Base-by-base conservation (phyloP, 2,888 invertebrate genomes). In the Fissipunctia ypsillon region DNA sequence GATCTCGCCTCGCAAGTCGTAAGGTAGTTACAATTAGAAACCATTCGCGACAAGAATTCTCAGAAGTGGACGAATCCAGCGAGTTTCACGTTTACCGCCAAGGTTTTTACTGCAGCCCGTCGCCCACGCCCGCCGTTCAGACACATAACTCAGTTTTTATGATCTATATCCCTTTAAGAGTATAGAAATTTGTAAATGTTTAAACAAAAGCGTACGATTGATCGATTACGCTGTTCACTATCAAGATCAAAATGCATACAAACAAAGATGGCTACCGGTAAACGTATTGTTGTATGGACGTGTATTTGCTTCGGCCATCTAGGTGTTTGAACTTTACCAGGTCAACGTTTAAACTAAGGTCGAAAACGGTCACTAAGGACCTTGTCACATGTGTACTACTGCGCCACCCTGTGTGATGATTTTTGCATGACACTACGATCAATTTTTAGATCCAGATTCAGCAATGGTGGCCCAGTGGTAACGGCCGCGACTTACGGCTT, bases 311-410 rank as follows among this genome's bases (percentile, higher is more conserved):
- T 84, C 76, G 69, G 65, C 73, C 83, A 84, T 81, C 74, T 84
- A 88, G 88, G 87, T 89, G 88, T 89, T 88, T 91, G 91, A 93
- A 92, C 91, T 91, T 89, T 88, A 89, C 81, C 91, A 90, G 93
- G 93, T 93, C 92, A 94, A 89, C 76, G 88, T 86, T 86, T 89
- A 92, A 94, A 94, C 93, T 95, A 94, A 90, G 93, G 93, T 95
- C 94, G 91, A 88, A 93, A 87, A 90, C 90, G 93, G 92, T 91
- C 92, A 91, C 84, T 87, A 87, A 90, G 88, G 48, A 84, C 85
- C 87, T 87, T 80, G 90, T 81, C 88, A 86, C 81, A 81, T 81
- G 85, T 81, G 83, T 74, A 80, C 74, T 65, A 78, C 78, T 84
- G 87, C 80, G 81, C 85, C 83, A 88, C 85, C 86, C 83, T 83